Evolutionary conservation across 2,888 invertebrate genomes (phyloP), one percentile per base, ranked within the genome.

Genomic region (Hirtodrosophila histrioides): DNA sequence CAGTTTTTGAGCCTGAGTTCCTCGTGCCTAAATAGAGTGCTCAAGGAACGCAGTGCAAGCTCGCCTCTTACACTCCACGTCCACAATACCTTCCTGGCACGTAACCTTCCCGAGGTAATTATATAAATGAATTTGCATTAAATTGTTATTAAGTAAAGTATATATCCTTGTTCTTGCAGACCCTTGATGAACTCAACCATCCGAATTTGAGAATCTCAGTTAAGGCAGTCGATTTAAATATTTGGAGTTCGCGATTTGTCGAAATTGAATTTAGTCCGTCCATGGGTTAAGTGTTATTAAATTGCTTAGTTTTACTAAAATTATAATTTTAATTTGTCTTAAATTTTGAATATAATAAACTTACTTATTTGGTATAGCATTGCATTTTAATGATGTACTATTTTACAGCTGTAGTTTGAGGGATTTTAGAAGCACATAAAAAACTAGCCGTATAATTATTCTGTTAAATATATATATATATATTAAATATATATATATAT

Each of bases 41-140:
- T 64, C 0, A 8, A n/a, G 3, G 51, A 36, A 0, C 49, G 48
- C 0, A 23, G 31, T 12, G 10, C 2, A 41, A 37, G 11, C 2
- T 55, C n/a, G 0, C 58, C 61, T 1, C 8, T 78, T 17, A 78
- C 48, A 0, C 29, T 78, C 0, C 23, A 58, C 3, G 43, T 82
- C 0, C 51, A 63, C 44, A 48, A 74, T 9, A 74, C 66, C 3
- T 1, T 10, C 0, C 29, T 49, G 6, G 37, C 24, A 5, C 5
- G 8, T 2, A 7, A 35, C 8, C 39, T n/a, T 0, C 4, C 11
- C 4, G 23, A 51, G 55, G 75, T 75, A 7, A 41, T 2, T 2
- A 36, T 9, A 5, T 0, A 1, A 4, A 7, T 6, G 4, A 4
- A 37, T 6, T 31, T 35, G 0, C 10, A 7, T 7, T 1, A 4